These are phyloP conservation scores for Aphelinus atriplicis DNA, from an alignment of 1,140 invertebrate genomes.

Conservation along the genomic window DNA sequence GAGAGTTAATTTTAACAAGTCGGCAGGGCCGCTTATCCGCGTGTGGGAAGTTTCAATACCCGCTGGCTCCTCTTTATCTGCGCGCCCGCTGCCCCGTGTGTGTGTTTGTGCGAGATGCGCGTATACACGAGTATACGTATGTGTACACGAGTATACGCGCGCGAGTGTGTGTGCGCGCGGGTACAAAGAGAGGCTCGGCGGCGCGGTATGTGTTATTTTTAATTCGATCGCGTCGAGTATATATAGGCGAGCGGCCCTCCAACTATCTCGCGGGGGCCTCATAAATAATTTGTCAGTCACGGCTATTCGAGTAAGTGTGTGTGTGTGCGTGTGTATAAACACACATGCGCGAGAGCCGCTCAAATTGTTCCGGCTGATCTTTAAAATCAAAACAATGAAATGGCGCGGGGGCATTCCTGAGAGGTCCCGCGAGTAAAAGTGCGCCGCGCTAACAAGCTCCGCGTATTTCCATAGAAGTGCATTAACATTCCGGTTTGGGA, in stretches of 20 bases:
- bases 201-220: constrained; percentile 30
- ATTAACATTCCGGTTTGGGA: background rate
- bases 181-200: no score
- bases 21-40: background rate
- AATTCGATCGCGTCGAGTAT: constrained; percentile 19
- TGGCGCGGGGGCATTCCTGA: background rate
- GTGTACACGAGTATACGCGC: no score
- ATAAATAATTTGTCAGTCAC: constrained; percentile 36
- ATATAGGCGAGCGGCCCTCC: background rate
- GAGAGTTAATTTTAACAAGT: constrained; percentile 17
- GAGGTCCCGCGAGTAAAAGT: no score
- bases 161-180: no score
- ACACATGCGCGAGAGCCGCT: background rate
- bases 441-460: background rate
- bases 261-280: constrained; percentile 12
- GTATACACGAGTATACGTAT: background rate
- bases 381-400: constrained; percentile 30
- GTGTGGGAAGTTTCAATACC: constrained; percentile 6
- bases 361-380: constrained; percentile 20
- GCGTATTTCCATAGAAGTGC: background rate
- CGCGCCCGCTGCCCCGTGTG: no score
- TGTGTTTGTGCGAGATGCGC: background rate
- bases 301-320: no score
- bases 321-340: no score
- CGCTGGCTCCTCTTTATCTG: constrained; percentile 13